Percentiles rank a stretch among this genome's conserved stretches.
phyloP scores from a whole-genome alignment of 2,113 vertebrate species.

The Tauraco erythrolophus region DNA sequence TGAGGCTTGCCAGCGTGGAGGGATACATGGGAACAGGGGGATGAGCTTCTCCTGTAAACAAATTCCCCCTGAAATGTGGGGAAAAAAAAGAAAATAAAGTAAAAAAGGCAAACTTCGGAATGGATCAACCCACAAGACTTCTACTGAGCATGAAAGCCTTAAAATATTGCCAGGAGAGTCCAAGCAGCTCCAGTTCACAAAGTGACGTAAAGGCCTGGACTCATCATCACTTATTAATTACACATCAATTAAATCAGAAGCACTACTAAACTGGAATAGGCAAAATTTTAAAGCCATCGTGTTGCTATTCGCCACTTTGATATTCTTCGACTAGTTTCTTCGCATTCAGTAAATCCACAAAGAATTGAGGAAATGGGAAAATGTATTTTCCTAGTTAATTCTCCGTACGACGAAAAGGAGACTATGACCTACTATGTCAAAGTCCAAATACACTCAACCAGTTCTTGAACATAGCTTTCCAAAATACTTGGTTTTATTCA shows the following conservation, averaged over 20 bases:
- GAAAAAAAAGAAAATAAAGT: background rate
- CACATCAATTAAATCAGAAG: background rate
- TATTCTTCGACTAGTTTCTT: background rate
- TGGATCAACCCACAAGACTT: background rate
- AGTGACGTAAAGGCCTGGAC: background rate
- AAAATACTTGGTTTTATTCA: background rate
- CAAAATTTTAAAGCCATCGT: background rate
- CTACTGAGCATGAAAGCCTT: background rate
- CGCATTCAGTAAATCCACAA: background rate
- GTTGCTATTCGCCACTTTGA: rapidly evolving
- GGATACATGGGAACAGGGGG: background rate
- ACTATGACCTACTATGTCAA: rapidly evolving
- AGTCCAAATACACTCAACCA: background rate
- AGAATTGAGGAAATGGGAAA: background rate
- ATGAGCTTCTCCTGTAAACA: rapidly evolving
- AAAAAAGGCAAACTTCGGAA: background rate
- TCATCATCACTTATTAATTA: background rate
- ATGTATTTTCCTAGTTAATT: background rate
- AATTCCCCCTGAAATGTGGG: background rate
- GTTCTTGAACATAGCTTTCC: rapidly evolving
- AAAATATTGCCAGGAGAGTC: background rate
- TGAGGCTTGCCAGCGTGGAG: background rate
- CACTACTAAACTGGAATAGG: no score
- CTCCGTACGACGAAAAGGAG: background rate
- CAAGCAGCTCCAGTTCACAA: background rate